Evolutionary conservation across 2,113 vertebrate species (phyloP).

Genomic region (Nymphicus hollandicus): DNA sequence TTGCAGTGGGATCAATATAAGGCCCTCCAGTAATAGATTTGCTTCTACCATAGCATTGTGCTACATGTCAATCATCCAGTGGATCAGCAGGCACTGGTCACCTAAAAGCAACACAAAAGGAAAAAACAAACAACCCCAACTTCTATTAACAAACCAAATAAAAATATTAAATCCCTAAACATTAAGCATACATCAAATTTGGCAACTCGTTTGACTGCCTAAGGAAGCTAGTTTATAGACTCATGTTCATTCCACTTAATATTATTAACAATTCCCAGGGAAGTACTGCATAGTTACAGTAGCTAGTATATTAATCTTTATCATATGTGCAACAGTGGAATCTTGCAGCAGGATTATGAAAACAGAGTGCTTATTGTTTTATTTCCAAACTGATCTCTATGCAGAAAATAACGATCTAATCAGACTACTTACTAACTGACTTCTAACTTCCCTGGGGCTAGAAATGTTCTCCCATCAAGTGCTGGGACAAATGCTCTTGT

Average conservation of each 20-base stretch:
- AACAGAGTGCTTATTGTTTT: background rate
- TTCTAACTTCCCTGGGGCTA: background rate
- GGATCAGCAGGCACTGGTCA: background rate
- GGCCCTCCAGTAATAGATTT: background rate
- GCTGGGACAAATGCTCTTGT: background rate
- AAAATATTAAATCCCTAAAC: background rate
- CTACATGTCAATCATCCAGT: background rate
- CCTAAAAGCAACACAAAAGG: background rate
- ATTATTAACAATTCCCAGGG: constrained; percentile 43
- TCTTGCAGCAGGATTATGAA: background rate
- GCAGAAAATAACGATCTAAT: background rate
- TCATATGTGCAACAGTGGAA: background rate
- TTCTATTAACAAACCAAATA: background rate
- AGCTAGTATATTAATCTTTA: constrained; percentile 34
- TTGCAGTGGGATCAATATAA: background rate
- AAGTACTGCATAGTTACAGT: background rate
- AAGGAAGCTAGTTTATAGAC: constrained; percentile 12
- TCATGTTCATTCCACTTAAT: constrained; percentile 11
- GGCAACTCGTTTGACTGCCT: background rate
- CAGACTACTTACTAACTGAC: background rate
- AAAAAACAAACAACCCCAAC: background rate
- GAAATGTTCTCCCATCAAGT: background rate
- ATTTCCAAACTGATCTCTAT: background rate
- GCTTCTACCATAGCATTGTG: background rate
- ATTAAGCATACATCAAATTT: background rate